Conservation (phyloP, 2,113 vertebrate genomes). For the Romanogobio albipinnatus region DNA sequence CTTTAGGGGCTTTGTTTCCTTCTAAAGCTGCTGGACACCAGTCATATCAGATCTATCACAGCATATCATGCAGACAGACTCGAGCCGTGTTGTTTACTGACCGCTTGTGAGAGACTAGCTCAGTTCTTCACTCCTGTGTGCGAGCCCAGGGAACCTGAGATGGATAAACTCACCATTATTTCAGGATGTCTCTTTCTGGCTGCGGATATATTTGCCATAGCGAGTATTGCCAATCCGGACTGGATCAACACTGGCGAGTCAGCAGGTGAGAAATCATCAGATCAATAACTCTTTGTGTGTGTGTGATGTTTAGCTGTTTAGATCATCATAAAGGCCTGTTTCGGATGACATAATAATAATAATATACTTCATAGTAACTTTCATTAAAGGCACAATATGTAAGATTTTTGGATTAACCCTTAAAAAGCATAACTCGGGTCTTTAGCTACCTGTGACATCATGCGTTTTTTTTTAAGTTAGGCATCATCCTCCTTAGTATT, state of each 20-base stretch:
- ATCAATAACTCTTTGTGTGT: neutral
- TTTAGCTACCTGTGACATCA: too few relatives aligned
- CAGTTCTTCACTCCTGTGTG: neutral
- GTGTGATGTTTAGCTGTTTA: too few relatives aligned
- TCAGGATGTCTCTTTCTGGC: slow-evolving; percentile 98
- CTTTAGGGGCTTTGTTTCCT: neutral
- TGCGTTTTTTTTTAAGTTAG: too few relatives aligned
- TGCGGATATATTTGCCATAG: slow-evolving; percentile 97
- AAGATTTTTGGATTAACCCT: too few relatives aligned
- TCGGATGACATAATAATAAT: too few relatives aligned
- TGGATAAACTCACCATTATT: slow-evolving; percentile 99
- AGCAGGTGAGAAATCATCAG: slow-evolving; percentile 81
- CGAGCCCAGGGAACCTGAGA: slow-evolving; percentile 59
- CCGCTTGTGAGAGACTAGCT: neutral
- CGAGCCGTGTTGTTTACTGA: neutral
- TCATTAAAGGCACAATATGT: too few relatives aligned
- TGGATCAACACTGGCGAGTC: slow-evolving; percentile 99
- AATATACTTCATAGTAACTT: too few relatives aligned
- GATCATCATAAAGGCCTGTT: too few relatives aligned
- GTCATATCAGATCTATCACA: neutral
- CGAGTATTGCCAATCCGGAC: slow-evolving; percentile 97
- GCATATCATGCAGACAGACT: neutral
- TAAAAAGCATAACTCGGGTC: too few relatives aligned
- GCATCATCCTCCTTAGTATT: too few relatives aligned
- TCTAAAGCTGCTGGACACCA: neutral